Evolutionary conservation across 2,888 invertebrate genomes (phyloP).

Genomic region (Drosophila infuscata): DNA sequence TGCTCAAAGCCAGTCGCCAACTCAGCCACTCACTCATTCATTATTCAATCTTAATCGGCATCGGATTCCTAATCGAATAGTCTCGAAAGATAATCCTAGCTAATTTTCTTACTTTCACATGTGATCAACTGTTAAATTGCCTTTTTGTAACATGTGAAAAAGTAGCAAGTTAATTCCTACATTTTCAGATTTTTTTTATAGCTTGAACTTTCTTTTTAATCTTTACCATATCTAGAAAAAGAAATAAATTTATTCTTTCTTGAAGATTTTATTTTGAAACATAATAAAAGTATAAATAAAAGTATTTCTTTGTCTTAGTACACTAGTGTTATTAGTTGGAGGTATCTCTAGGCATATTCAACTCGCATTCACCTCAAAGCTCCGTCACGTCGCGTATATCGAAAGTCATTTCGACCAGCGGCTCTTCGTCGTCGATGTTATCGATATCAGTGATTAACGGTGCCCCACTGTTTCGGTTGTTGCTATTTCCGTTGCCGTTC

Average conservation of each 20-base stretch:
- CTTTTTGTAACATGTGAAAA: background rate
- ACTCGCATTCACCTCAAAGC: constrained; percentile 18
- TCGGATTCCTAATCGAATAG: constrained; percentile 32
- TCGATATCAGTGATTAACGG: constrained; percentile 36
- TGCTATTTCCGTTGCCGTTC: background rate
- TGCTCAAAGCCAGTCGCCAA: constrained; percentile 6
- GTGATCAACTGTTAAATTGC: constrained; percentile 4
- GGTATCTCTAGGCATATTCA: constrained; percentile 9
- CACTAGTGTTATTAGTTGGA: background rate
- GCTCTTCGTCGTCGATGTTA: constrained; percentile 15
- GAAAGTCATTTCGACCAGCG: constrained; percentile 56
- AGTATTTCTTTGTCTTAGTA: background rate
- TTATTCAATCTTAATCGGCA: constrained; percentile 27
- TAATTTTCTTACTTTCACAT: constrained; percentile 1
- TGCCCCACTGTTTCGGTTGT: background rate
- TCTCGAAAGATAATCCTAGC: background rate
- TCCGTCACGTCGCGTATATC: constrained; percentile 46
- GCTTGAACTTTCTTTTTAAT: too few relatives aligned
- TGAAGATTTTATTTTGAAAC: background rate
- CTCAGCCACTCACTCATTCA: constrained; percentile 8
- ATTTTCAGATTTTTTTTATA: background rate
- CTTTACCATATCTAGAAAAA: too few relatives aligned
- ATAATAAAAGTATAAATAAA: background rate
- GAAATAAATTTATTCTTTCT: background rate
- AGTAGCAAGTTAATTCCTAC: background rate